These are phyloP conservation scores for Cottoperca gobio DNA, from an alignment of 2,797 vertebrate genomes.

Conservation along the genomic window DNA sequence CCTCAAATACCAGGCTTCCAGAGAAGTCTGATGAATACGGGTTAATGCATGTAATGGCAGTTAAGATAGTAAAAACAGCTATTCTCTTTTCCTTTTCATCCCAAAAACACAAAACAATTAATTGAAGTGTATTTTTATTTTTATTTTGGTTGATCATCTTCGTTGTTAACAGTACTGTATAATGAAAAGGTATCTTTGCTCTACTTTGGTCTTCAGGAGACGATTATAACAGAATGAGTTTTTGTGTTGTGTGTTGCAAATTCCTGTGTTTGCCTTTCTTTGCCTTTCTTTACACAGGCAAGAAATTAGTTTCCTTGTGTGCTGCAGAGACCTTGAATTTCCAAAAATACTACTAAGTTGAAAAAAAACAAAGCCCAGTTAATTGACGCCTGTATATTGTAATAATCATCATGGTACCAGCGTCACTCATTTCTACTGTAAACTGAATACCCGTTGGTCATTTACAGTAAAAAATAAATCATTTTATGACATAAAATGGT, in stretches of 20 bases:
- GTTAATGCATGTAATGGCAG: slow-evolving; percentile 72
- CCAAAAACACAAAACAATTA: slow-evolving; percentile 48
- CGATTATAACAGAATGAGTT: slow-evolving; percentile 73
- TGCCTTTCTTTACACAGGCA: slow-evolving; percentile 63
- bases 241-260: slow-evolving; percentile 73
- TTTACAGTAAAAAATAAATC: slow-evolving; percentile 5
- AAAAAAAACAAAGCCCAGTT: not conserved
- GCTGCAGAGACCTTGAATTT: slow-evolving; percentile 64
- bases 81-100: slow-evolving; percentile 46
- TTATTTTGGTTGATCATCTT: slow-evolving; percentile 53
- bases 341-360: not conserved
- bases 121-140: slow-evolving; percentile 34
- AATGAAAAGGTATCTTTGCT: slow-evolving; percentile 51
- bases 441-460: not conserved
- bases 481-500: not conserved
- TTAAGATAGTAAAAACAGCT: slow-evolving; percentile 52
- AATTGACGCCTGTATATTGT: not conserved
- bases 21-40: slow-evolving; percentile 72
- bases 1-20: slow-evolving; percentile 69
- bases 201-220: slow-evolving; percentile 80
- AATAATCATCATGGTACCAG: slow-evolving; percentile 2
- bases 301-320: slow-evolving; percentile 52
- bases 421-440: slow-evolving; percentile 1
- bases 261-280: slow-evolving; percentile 72
- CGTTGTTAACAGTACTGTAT: slow-evolving; percentile 62